Conservation (phyloP, 2,888 invertebrate species). For the Drosophila prostipennis region DNA sequence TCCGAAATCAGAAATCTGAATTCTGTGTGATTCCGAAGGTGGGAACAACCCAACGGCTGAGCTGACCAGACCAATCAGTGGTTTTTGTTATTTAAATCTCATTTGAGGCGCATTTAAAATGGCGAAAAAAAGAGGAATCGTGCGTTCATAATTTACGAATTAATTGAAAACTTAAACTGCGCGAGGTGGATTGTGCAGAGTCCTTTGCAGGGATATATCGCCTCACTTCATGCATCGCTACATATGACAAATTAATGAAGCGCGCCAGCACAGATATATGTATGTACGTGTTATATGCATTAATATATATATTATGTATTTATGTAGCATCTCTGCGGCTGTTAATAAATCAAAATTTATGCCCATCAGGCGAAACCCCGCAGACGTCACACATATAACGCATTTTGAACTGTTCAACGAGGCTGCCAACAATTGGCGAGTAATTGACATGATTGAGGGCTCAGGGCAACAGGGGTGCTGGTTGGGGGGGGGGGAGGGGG, state of each 20-base stretch:
- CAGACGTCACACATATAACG: constrained; percentile 54
- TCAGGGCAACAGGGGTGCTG: no score
- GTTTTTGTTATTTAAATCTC: constrained; percentile 56
- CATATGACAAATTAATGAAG: constrained; percentile 77
- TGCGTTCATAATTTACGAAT: constrained; percentile 53
- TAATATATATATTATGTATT: constrained; percentile 25
- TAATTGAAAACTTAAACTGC: constrained; percentile 61
- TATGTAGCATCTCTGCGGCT: constrained; percentile 43
- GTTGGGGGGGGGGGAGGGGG: background rate
- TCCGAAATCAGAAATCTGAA: background rate
- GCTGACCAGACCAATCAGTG: constrained; percentile 33
- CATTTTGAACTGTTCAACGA: constrained; percentile 55
- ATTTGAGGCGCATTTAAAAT: constrained; percentile 44
- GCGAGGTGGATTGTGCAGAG: constrained; percentile 11
- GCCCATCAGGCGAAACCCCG: constrained; percentile 51
- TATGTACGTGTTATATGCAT: background rate
- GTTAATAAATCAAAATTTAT: constrained; percentile 68
- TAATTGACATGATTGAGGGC: constrained; percentile 52
- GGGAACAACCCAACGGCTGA: background rate
- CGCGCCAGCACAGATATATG: constrained; percentile 35
- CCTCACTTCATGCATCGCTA: constrained; percentile 60
- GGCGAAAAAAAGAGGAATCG: background rate
- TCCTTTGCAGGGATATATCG: constrained; percentile 45
- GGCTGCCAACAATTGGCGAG: constrained; percentile 48
- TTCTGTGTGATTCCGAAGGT: background rate